Conservation (phyloP, 1,140 invertebrate genomes). For the Theocolax elegans region DNA sequence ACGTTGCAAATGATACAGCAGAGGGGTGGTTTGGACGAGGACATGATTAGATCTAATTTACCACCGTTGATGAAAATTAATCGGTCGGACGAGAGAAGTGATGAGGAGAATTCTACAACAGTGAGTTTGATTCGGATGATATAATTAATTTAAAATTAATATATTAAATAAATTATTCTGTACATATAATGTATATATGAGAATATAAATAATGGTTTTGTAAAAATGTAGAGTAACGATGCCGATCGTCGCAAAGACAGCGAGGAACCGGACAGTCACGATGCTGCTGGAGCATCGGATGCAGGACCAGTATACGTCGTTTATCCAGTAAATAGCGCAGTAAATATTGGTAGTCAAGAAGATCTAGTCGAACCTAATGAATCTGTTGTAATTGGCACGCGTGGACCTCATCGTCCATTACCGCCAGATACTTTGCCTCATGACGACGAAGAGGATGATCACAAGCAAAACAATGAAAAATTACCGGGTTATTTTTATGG, state of each 20-base stretch:
- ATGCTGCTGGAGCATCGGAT: background rate
- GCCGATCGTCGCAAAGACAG: conserved; percentile 47
- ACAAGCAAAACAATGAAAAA: background rate
- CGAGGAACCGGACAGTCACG: background rate
- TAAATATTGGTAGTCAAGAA: conserved; percentile 65
- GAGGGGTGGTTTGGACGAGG: conserved; percentile 50
- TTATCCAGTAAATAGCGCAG: conserved; percentile 70
- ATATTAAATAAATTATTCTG: background rate
- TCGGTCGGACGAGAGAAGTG: conserved; percentile 33
- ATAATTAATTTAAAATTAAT: too few relatives aligned
- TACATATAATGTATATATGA: background rate
- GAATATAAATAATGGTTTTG: background rate
- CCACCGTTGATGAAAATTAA: conserved; percentile 40
- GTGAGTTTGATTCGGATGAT: background rate
- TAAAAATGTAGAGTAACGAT: conserved; percentile 28
- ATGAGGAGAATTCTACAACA: conserved; percentile 19
- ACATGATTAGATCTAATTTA: conserved; percentile 43
- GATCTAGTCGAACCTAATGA: conserved; percentile 66
- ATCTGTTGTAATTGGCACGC: conserved; percentile 70
- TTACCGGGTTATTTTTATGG: background rate
- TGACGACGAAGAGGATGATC: conserved; percentile 50
- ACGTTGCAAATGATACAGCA: conserved; percentile 77
- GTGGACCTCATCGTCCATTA: conserved; percentile 69
- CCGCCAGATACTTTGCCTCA: conserved; percentile 67
- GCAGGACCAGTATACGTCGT: conserved; percentile 71